Evolutionary conservation across 2,113 vertebrate genomes (phyloP).

Genomic region (Hemibates koningsi): DNA sequence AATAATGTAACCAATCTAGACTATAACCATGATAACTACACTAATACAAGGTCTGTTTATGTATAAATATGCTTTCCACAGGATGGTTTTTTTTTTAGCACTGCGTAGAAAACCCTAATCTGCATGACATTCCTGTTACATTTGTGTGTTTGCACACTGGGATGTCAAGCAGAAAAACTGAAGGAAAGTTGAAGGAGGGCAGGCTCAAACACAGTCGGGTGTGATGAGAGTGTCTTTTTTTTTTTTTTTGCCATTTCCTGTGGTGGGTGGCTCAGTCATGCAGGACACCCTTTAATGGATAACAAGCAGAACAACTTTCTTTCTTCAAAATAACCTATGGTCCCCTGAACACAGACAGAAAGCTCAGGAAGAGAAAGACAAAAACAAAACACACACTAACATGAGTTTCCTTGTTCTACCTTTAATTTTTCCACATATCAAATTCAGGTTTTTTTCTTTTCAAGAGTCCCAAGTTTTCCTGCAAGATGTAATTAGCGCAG

Average conservation of each 20-base stretch:
- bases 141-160: background rate
- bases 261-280: slow-evolving; percentile 39
- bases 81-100: background rate
- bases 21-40: background rate
- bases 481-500: slow-evolving; percentile 31
- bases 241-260: slow-evolving; percentile 5
- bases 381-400: background rate
- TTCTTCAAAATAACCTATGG: slow-evolving; percentile 1
- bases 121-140: background rate
- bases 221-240: background rate
- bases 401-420: background rate
- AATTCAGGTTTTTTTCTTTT: background rate
- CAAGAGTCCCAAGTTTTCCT: slow-evolving; percentile 3
- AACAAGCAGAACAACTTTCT: slow-evolving; percentile 26
- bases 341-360: background rate
- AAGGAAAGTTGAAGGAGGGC: background rate
- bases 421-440: background rate
- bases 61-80: background rate
- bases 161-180: background rate
- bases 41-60: background rate
- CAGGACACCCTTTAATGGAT: slow-evolving; percentile 15
- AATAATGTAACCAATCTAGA: background rate
- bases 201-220: background rate
- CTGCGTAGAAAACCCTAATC: background rate
- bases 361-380: background rate